Percentiles rank a stretch among this genome's conserved stretches.
These are phyloP conservation scores for Crenichthys baileyi DNA, from an alignment of 2,797 vertebrate species.

Conservation along the genomic window DNA sequence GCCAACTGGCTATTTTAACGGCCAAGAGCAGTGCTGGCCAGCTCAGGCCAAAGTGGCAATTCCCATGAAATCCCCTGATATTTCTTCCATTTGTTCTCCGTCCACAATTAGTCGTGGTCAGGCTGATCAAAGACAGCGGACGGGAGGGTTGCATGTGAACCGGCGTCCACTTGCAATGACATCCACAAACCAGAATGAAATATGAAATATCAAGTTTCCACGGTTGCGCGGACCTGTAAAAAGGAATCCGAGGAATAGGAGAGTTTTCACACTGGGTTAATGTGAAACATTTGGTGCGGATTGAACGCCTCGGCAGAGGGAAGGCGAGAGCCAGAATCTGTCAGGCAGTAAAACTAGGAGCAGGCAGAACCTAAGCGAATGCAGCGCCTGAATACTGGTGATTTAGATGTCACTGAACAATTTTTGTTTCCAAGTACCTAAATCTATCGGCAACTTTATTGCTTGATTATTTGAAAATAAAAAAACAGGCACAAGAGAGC, in stretches of 20 bases:
- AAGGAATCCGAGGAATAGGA: conserved; percentile 96
- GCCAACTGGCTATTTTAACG: conserved; percentile 85
- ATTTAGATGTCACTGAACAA: conserved; percentile 85
- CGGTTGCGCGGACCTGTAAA: conserved; percentile 98
- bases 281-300: conserved; percentile 99
- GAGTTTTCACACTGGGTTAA: conserved; percentile 99
- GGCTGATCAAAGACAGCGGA: conserved; percentile 93
- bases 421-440: background rate
- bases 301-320: conserved; percentile 86
- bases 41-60: conserved; percentile 89
- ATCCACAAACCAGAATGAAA: conserved; percentile 99
- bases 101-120: conserved; percentile 96
- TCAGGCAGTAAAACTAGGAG: conserved; percentile 90
- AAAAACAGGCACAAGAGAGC: background rate
- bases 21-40: conserved; percentile 86
- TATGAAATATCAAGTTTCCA: conserved; percentile 99
- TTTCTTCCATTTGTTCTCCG: conserved; percentile 99
- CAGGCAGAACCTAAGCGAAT: conserved; percentile 85
- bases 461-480: background rate
- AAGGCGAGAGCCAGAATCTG: conserved; percentile 86
- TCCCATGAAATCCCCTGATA: conserved; percentile 99
- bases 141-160: conserved; percentile 96
- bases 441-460: background rate
- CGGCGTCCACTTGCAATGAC: conserved; percentile 95
- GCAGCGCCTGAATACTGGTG: conserved; percentile 77